A percentile compares a stretch with the other conserved stretches of the same genome.
Evolutionary conservation across 1,140 invertebrate genomes (phyloP).

Genomic region (Hetaerina americana): DNA sequence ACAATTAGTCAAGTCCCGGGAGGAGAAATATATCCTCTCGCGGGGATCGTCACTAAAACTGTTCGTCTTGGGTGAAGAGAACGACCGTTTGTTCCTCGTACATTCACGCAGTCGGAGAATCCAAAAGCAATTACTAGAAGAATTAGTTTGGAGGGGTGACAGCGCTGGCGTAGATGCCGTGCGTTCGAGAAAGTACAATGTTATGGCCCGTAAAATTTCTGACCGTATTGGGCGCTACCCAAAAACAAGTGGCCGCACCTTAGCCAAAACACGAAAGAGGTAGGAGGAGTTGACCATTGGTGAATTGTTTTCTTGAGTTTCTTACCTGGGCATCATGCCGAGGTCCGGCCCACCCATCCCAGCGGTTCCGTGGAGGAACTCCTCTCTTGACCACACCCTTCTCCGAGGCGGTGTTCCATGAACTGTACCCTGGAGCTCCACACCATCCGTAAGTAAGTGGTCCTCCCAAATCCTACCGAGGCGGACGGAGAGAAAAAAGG

Average conservation of each 20-base stretch:
- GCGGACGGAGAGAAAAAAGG: too few species aligned
- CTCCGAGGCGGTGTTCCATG: constrained; percentile 37
- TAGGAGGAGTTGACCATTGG: background rate
- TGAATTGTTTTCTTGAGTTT: background rate
- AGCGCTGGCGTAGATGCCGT: too few species aligned
- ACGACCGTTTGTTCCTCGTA: too few species aligned
- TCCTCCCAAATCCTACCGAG: constrained; percentile 4
- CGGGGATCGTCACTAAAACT: too few species aligned
- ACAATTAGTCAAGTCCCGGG: too few species aligned
- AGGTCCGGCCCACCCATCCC: constrained; percentile 46
- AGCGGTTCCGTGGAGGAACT: constrained; percentile 54
- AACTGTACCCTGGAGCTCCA: constrained; percentile 36
- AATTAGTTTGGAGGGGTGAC: too few species aligned
- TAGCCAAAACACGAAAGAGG: background rate
- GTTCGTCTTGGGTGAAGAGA: too few species aligned
- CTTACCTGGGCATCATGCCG: constrained; percentile 30
- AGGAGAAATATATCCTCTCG: too few species aligned
- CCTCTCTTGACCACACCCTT: constrained; percentile 50
- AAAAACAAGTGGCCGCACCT: constrained; percentile 15
- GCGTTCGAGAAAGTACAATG: constrained; percentile 14
- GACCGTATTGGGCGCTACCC: constrained; percentile 11
- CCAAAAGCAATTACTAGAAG: too few species aligned
- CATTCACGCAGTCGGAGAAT: too few species aligned
- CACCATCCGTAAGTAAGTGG: background rate
- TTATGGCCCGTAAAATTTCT: constrained; percentile 5